A percentile compares a stretch with the other conserved stretches of the same genome.
Conservation (phyloP, 2,113 vertebrate genomes). For the Podarcis cretensis region DNA sequence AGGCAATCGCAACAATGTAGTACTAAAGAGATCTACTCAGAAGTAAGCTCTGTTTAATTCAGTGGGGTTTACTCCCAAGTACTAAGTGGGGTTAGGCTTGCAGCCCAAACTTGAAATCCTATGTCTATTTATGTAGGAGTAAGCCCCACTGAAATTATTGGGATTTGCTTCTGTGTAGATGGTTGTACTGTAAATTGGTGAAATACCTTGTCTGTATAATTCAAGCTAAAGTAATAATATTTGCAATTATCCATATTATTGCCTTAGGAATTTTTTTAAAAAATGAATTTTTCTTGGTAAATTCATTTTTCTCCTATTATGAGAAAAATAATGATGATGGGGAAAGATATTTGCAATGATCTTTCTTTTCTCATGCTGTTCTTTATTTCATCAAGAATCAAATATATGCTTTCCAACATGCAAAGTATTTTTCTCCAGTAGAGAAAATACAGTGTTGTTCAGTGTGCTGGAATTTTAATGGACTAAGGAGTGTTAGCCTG, state of each 20-base stretch:
- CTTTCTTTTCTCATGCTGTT: neutral
- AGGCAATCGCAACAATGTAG: too few relatives aligned
- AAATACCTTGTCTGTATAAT: conserved; percentile 1
- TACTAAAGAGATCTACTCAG: too few relatives aligned
- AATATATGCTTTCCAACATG: neutral
- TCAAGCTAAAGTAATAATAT: neutral
- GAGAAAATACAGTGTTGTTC: neutral
- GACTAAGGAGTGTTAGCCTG: neutral
- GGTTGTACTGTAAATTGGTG: neutral
- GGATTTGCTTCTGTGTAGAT: neutral
- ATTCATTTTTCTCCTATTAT: neutral
- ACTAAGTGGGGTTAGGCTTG: too few relatives aligned
- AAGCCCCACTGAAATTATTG: neutral
- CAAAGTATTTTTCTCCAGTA: neutral
- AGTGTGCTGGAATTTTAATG: neutral
- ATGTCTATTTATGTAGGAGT: neutral
- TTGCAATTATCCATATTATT: neutral
- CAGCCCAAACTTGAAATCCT: neutral
- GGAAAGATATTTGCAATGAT: neutral
- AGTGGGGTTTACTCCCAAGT: too few relatives aligned
- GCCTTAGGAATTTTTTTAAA: neutral
- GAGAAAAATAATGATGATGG: neutral
- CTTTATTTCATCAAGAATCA: neutral
- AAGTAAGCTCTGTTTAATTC: too few relatives aligned
- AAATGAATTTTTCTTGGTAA: neutral